phyloP scores from a whole-genome alignment of 2,888 invertebrate species.

The Mythimna loreyi region DNA sequence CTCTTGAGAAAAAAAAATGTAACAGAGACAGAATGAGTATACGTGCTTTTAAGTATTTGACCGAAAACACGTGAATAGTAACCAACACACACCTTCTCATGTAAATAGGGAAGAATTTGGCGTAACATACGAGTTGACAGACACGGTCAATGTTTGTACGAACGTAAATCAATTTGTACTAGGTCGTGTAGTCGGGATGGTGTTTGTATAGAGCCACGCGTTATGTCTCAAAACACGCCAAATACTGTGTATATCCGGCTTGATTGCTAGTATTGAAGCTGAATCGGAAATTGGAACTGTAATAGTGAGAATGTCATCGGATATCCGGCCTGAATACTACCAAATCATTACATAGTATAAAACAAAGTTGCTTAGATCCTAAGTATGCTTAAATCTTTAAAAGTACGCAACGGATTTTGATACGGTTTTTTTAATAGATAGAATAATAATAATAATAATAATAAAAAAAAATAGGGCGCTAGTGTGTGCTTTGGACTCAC shows the following conservation, averaged over 20 bases:
- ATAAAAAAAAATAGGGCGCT: no score
- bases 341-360: no score
- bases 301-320: background rate
- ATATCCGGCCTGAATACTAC: background rate
- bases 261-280: background rate
- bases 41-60: background rate
- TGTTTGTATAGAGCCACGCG: constrained; percentile 9
- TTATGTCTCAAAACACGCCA: background rate
- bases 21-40: no score
- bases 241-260: constrained; percentile 20
- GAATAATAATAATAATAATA: no score
- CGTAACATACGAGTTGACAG: constrained; percentile 20
- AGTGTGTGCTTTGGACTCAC: no score
- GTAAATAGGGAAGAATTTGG: constrained; percentile 39
- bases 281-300: no score
- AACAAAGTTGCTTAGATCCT: no score
- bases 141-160: constrained; percentile 50
- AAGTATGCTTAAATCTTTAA: no score
- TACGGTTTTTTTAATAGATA: no score
- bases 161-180: constrained; percentile 64
- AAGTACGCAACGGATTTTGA: no score
- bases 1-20: no score
- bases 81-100: constrained; percentile 4
- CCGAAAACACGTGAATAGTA: constrained; percentile 13
- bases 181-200: constrained; percentile 19